Evolutionary conservation across 2,113 vertebrate species (phyloP).

Genomic region (Paralichthys olivaceus): DNA sequence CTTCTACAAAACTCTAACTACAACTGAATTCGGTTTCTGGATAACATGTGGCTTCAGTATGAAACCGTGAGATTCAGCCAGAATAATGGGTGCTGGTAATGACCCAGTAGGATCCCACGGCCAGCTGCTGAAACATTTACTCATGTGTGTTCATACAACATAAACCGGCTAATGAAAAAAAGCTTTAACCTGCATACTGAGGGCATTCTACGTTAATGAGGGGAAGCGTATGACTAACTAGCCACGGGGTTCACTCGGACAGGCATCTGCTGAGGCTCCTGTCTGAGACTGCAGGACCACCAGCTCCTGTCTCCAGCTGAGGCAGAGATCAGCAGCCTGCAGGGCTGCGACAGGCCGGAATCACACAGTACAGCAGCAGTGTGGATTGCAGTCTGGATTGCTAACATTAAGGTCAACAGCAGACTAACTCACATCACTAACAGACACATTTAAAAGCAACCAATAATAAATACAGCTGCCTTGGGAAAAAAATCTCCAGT

Average conservation of each 20-base stretch:
- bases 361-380: conserved; percentile 23
- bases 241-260: conserved; percentile 33
- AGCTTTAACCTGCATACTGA: conserved; percentile 37
- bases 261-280: conserved; percentile 62
- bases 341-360: conserved; percentile 10
- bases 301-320: conserved; percentile 41
- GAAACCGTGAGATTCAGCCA: conserved; percentile 1
- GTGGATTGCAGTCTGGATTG: no score
- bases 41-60: conserved; percentile 14
- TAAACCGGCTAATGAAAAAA: conserved; percentile 39
- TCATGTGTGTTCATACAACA: conserved; percentile 17
- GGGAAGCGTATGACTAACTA: conserved; percentile 58
- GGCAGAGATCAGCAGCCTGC: conserved; percentile 34
- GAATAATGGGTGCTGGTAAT: conserved; percentile 28
- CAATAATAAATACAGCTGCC: neutral
- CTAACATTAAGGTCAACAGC: no score
- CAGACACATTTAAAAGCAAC: neutral
- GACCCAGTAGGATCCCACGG: conserved; percentile 26
- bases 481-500: neutral
- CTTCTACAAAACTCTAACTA: no score
- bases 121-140: conserved; percentile 37
- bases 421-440: no score
- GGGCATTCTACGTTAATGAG: conserved; percentile 59
- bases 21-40: neutral
- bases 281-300: conserved; percentile 48